Conservation (phyloP, 2,888 invertebrate species). For the Tachina grossa region DNA sequence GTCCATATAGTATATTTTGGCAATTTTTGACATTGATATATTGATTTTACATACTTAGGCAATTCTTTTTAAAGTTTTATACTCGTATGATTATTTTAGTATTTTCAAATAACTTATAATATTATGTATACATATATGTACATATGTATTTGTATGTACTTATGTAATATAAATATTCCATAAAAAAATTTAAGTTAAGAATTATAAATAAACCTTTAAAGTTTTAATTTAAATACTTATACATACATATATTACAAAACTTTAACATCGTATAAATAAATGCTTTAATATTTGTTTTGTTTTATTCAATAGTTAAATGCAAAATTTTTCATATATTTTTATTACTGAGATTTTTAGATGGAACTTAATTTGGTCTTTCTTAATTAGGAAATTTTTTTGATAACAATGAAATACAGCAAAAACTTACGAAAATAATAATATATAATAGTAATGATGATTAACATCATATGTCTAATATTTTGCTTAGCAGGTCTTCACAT, state of each 20-base stretch:
- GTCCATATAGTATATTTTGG: conserved; percentile 55
- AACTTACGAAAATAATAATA: not conserved
- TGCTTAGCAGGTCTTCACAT: too few species aligned
- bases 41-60: conserved; percentile 56
- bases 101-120: conserved; percentile 40
- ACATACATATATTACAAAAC: conserved; percentile 26
- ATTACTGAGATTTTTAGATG: conserved; percentile 60
- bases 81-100: conserved; percentile 30
- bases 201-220: conserved; percentile 31
- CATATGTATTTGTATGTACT: too few species aligned
- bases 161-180: not conserved
- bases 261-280: conserved; percentile 46
- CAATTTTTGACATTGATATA: conserved; percentile 65
- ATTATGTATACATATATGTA: conserved; percentile 33
- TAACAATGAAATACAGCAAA: conserved; percentile 34
- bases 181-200: conserved; percentile 30
- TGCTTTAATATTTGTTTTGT: conserved; percentile 42
- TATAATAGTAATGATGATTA: too few species aligned
- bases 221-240: conserved; percentile 27
- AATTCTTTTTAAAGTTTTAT: conserved; percentile 25
- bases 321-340: conserved; percentile 20
- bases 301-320: conserved; percentile 47
- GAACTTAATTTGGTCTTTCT: conserved; percentile 67
- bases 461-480: too few species aligned
- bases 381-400: conserved; percentile 62